These are phyloP conservation scores for Nudaria mundana DNA, from an alignment of 2,888 invertebrate genomes.

Conservation along the genomic window DNA sequence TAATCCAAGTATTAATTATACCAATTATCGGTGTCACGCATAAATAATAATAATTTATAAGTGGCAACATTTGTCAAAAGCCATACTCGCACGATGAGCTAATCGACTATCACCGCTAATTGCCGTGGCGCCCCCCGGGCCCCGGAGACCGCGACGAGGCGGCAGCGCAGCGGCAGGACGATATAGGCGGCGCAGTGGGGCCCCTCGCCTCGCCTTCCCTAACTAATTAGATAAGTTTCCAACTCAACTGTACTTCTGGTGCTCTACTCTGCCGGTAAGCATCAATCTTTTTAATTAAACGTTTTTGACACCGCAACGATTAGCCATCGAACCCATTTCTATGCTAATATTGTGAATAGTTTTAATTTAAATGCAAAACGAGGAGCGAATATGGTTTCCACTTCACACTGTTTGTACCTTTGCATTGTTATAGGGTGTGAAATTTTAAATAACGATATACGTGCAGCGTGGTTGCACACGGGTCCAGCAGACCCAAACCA, in stretches of 20 bases:
- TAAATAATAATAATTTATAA: slow-evolving; percentile 73
- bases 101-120: slow-evolving; percentile 82
- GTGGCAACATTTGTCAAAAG: slow-evolving; percentile 77
- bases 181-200: slow-evolving; percentile 4
- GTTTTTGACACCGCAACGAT: slow-evolving; percentile 79
- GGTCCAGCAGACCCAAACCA: neutral
- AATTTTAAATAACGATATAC: slow-evolving; percentile 9
- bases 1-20: slow-evolving; percentile 48
- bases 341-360: slow-evolving; percentile 65
- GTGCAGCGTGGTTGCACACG: neutral
- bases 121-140: slow-evolving; percentile 47
- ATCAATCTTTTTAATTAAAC: slow-evolving; percentile 82
- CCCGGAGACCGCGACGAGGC: slow-evolving; percentile 17
- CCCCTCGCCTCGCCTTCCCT: slow-evolving; percentile 43
- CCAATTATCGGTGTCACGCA: slow-evolving; percentile 61
- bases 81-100: slow-evolving; percentile 79
- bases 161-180: too few relatives aligned
- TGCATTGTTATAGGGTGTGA: slow-evolving; percentile 21
- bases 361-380: slow-evolving; percentile 61
- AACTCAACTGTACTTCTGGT: slow-evolving; percentile 79
- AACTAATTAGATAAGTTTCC: slow-evolving; percentile 81
- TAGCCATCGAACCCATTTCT: slow-evolving; percentile 73
- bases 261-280: slow-evolving; percentile 73
- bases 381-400: slow-evolving; percentile 30
- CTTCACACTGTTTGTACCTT: slow-evolving; percentile 16